Conservation (phyloP, 1,140 invertebrate species). For the Zaprionus davidi region DNA sequence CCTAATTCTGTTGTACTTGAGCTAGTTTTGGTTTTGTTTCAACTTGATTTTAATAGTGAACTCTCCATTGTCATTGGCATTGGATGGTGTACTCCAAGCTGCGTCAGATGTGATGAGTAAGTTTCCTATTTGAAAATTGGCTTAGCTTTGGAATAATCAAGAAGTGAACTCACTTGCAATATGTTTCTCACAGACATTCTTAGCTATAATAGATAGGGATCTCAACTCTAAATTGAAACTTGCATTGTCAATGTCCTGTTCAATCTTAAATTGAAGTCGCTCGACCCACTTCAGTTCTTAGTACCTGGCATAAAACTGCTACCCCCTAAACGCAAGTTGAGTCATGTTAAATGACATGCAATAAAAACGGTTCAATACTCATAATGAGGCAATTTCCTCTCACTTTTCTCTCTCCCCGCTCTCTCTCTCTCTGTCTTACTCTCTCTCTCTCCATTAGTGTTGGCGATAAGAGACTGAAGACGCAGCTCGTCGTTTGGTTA, state of each 20-base stretch:
- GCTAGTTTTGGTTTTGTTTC: neutral
- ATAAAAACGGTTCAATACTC: slow-evolving; percentile 29
- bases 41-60: too few species aligned
- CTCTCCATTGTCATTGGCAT: too few species aligned
- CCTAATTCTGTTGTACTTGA: neutral
- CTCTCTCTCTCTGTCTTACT: too few species aligned
- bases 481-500: slow-evolving; percentile 18
- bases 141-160: too few species aligned
- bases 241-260: neutral
- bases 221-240: too few species aligned
- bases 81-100: too few species aligned
- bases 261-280: neutral
- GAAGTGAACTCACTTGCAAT: too few species aligned
- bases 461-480: slow-evolving; percentile 19
- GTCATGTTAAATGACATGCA: slow-evolving; percentile 30
- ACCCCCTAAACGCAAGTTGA: neutral
- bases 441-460: slow-evolving; percentile 1
- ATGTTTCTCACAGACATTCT: too few species aligned
- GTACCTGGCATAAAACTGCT: slow-evolving; percentile 12
- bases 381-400: slow-evolving; percentile 28
- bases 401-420: neutral
- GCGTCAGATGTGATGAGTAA: too few species aligned
- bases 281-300: neutral
- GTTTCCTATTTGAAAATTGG: too few species aligned
- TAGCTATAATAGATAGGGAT: too few species aligned